phyloP scores from a whole-genome alignment of 2,888 invertebrate species.

The Hypena proboscidalis region DNA sequence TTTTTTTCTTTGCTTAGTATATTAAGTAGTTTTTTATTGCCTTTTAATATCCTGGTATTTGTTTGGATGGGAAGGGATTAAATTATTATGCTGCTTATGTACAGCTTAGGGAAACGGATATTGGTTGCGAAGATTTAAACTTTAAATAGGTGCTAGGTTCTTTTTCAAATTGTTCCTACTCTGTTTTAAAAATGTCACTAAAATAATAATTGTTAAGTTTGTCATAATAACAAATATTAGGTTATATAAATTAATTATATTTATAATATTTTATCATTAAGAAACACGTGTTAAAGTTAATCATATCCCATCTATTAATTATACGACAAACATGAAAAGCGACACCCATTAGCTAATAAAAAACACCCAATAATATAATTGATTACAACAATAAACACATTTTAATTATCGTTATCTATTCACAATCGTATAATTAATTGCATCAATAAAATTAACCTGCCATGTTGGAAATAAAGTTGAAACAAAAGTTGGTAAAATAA shows the following conservation, averaged over 20 bases:
- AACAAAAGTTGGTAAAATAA: conserved; percentile 64
- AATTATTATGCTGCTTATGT: conserved; percentile 22
- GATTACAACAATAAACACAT: conserved; percentile 49
- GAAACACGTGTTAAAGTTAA: conserved; percentile 32
- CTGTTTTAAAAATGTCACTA: too few species aligned
- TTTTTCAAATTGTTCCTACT: too few species aligned
- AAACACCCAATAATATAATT: conserved; percentile 39
- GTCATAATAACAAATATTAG: too few species aligned
- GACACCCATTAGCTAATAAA: conserved; percentile 39
- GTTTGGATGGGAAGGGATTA: conserved; percentile 18
- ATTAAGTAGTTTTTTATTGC: conserved; percentile 67
- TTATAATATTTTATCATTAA: conserved; percentile 20
- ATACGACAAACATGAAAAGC: conserved; percentile 33
- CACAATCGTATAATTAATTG: conserved; percentile 57
- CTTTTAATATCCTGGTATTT: conserved; percentile 56
- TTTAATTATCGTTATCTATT: conserved; percentile 57
- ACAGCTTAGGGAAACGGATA: neutral
- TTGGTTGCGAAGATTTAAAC: too few species aligned
- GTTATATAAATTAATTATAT: too few species aligned
- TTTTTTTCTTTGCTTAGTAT: conserved; percentile 56
- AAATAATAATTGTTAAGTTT: too few species aligned
- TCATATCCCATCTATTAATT: conserved; percentile 27
- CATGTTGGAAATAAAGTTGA: conserved; percentile 54
- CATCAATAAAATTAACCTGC: conserved; percentile 58
- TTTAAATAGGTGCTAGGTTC: too few species aligned